Evolutionary conservation across 2,888 invertebrate species (phyloP).

Genomic region (Cheilosia vulpina): DNA sequence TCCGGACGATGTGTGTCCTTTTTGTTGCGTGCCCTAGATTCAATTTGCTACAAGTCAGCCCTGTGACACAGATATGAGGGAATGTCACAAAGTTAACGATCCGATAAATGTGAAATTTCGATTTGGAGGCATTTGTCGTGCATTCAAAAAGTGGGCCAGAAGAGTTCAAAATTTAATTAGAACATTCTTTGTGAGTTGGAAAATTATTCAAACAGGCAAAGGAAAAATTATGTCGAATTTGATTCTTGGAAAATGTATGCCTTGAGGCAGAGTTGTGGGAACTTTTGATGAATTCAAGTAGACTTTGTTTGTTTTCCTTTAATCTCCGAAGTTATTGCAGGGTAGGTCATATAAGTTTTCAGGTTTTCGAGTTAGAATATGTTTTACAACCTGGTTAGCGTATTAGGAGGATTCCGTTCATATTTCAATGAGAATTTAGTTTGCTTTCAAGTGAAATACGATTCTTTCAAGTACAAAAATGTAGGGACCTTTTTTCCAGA

Average conservation of each 20-base stretch:
- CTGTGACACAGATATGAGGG: constrained; percentile 57
- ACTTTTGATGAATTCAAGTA: no score
- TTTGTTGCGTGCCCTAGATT: constrained; percentile 56
- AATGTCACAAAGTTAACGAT: constrained; percentile 66
- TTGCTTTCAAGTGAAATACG: no score
- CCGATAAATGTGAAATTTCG: constrained; percentile 69
- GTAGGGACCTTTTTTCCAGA: no score
- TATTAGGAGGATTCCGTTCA: no score
- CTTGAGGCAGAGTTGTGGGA: no score
- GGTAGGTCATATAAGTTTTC: no score
- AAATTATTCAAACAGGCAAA: background rate
- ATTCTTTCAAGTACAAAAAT: no score
- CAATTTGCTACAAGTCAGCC: constrained; percentile 69
- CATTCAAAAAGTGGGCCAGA: background rate
- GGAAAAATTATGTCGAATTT: background rate
- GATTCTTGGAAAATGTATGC: background rate
- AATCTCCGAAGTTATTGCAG: no score
- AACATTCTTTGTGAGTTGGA: constrained; percentile 13
- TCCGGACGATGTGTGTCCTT: constrained; percentile 27
- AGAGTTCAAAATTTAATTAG: constrained; percentile 39
- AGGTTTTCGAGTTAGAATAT: no score
- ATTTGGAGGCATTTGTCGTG: constrained; percentile 45
- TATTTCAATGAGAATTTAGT: no score
- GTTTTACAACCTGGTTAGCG: no score
- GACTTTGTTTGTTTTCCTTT: no score